phyloP scores from a whole-genome alignment of 1,140 invertebrate species.

The Drosophila serrata region DNA sequence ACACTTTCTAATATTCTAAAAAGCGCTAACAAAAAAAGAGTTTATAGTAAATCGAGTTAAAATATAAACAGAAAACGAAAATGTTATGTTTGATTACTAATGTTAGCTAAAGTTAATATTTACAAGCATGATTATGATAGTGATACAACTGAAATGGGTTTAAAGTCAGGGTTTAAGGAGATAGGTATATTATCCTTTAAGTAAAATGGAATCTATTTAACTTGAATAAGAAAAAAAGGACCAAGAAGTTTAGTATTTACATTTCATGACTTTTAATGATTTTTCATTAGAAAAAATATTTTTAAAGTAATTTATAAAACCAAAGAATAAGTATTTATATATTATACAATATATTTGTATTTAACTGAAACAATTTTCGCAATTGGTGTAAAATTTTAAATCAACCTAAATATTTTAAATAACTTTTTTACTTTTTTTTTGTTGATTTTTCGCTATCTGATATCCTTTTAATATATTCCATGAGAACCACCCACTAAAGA shows the following conservation, averaged over 20 bases:
- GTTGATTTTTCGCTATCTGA: too few species aligned
- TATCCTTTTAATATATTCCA: neutral
- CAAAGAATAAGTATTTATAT: neutral
- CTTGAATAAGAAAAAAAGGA: neutral
- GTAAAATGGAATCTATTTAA: too few species aligned
- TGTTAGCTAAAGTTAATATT: constrained; percentile 9
- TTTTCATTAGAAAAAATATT: neutral
- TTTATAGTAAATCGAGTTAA: neutral
- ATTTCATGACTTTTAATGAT: neutral
- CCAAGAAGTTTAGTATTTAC: neutral
- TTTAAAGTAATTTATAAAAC: neutral
- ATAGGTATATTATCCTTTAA: too few species aligned
- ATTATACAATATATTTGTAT: neutral
- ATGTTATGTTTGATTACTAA: neutral
- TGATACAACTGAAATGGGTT: constrained; percentile 22
- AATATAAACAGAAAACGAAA: neutral
- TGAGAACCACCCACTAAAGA: neutral
- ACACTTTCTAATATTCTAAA: neutral
- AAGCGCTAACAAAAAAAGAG: neutral
- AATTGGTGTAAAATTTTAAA: too few species aligned
- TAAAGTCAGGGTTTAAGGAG: neutral
- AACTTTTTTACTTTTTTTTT: too few species aligned
- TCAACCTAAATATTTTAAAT: too few species aligned
- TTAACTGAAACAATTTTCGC: neutral
- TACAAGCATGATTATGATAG: constrained; percentile 6